These are phyloP conservation scores for Mus spicilegus DNA, from an alignment of 2,113 vertebrate species.

Conservation along the genomic window DNA sequence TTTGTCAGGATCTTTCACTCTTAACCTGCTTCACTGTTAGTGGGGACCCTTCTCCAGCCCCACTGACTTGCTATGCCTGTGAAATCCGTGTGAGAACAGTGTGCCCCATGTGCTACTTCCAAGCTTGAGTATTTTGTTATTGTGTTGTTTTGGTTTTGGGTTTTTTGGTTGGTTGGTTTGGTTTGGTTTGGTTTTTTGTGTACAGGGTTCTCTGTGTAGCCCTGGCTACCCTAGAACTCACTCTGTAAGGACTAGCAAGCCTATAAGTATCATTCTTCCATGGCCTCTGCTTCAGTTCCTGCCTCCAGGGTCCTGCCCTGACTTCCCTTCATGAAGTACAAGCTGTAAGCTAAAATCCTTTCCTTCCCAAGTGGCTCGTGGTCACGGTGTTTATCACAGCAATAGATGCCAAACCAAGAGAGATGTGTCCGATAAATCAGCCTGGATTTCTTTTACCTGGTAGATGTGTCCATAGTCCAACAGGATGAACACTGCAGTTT, in stretches of 20 bases:
- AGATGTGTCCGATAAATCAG: background rate
- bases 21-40: background rate
- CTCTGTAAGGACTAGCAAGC: background rate
- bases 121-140: background rate
- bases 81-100: background rate
- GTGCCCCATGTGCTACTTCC: background rate
- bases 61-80: background rate
- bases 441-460: background rate
- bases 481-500: background rate
- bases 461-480: background rate
- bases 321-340: background rate
- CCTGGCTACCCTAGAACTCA: background rate
- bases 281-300: background rate
- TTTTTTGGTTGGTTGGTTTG: too few species aligned
- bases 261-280: background rate
- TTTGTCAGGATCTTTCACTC: too few species aligned
- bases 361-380: background rate
- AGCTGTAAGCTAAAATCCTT: background rate
- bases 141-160: background rate
- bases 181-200: too few species aligned
- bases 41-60: too few species aligned
- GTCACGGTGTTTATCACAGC: background rate
- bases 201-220: background rate
- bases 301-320: background rate
- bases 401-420: background rate